Percentiles rank a stretch among this genome's conserved stretches.
These are phyloP conservation scores for Eupithecia abbreviata DNA, from an alignment of 2,888 invertebrate genomes.

Conservation along the genomic window DNA sequence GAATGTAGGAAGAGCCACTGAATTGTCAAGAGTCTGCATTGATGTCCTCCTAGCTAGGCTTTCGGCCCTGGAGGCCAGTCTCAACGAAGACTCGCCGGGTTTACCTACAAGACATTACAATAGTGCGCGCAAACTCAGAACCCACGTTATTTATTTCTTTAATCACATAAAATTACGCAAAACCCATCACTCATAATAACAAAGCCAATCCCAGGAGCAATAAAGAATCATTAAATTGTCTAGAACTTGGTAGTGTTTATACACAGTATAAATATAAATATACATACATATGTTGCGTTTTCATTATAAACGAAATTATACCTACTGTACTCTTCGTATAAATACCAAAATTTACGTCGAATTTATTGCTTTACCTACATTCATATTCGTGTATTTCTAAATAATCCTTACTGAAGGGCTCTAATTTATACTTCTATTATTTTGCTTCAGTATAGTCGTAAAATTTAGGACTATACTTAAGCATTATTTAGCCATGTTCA, in stretches of 20 bases:
- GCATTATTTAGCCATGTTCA: too few relatives aligned
- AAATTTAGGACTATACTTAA: too few relatives aligned
- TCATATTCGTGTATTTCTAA: not conserved
- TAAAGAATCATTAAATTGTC: constrained; percentile 24
- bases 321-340: not conserved
- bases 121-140: not conserved
- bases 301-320: not conserved
- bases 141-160: not conserved
- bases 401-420: not conserved
- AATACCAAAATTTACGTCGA: not conserved
- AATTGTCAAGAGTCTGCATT: too few relatives aligned
- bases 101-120: too few relatives aligned
- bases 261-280: not conserved
- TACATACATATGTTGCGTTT: not conserved
- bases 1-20: too few relatives aligned
- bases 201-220: constrained; percentile 18
- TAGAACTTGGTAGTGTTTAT: not conserved
- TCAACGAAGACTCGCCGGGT: too few relatives aligned
- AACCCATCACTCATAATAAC: not conserved
- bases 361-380: not conserved
- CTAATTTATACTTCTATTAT: not conserved
- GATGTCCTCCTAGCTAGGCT: too few relatives aligned
- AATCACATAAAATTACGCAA: not conserved
- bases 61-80: too few relatives aligned
- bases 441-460: not conserved